These are phyloP conservation scores for Brachionus paranguensis DNA, from an alignment of 1,140 invertebrate species.

Conservation along the genomic window DNA sequence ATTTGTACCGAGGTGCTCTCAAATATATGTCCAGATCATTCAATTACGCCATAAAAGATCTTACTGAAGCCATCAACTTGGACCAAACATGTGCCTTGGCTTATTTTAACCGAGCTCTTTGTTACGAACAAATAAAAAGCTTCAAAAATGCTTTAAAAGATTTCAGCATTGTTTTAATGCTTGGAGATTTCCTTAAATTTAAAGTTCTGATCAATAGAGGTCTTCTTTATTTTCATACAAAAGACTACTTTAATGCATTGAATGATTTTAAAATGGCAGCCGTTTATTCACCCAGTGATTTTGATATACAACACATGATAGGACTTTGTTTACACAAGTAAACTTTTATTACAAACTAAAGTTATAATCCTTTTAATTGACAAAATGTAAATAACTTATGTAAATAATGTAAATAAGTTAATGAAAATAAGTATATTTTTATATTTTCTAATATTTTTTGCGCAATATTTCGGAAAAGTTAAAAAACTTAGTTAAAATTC, in stretches of 20 bases:
- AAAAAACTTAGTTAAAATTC: too few species aligned
- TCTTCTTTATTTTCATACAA: constrained; percentile 50
- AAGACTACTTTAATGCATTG: constrained; percentile 52
- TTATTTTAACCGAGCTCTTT: constrained; percentile 55
- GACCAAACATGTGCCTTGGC: constrained; percentile 51
- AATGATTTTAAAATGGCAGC: constrained; percentile 53
- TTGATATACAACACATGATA: constrained; percentile 51
- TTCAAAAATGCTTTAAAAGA: constrained; percentile 48
- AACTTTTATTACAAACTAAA: constrained; percentile 1
- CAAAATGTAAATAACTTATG: too few species aligned
- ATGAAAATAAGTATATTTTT: too few species aligned
- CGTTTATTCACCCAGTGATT: constrained; percentile 46
- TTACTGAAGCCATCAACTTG: constrained; percentile 50
- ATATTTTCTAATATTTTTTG: too few species aligned
- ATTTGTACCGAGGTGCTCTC: constrained; percentile 53
- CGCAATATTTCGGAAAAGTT: too few species aligned
- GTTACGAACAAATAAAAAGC: constrained; percentile 46
- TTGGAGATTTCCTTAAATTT: constrained; percentile 44
- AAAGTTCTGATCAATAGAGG: constrained; percentile 53
- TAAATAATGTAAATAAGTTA: too few species aligned
- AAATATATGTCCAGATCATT: constrained; percentile 54
- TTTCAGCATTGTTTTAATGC: constrained; percentile 53
- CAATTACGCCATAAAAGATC: constrained; percentile 52
- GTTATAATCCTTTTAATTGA: too few species aligned
- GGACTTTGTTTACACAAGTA: constrained; percentile 55